Evolutionary conservation across 2,888 invertebrate species (phyloP).

Genomic region (Drosophila mimica): DNA sequence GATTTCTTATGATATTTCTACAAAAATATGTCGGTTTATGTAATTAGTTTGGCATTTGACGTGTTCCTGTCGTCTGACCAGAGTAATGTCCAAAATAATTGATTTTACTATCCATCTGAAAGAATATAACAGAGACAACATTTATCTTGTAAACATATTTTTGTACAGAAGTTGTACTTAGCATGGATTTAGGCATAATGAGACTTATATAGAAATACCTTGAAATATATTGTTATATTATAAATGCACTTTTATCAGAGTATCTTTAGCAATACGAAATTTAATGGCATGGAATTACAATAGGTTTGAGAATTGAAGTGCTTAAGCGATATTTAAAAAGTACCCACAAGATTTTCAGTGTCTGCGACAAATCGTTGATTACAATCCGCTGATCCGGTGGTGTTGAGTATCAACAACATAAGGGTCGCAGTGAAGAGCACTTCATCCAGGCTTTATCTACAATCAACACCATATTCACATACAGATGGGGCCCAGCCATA

Average conservation of each 20-base stretch:
- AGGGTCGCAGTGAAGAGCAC: conserved; percentile 18
- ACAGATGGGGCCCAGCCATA: conserved; percentile 6
- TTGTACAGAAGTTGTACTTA: background rate
- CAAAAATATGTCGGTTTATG: conserved; percentile 44
- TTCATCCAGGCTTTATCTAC: conserved; percentile 26
- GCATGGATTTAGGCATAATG: background rate
- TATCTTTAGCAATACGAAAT: background rate
- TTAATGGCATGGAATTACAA: background rate
- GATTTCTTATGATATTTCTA: conserved; percentile 5
- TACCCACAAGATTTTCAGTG: background rate
- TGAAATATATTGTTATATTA: background rate
- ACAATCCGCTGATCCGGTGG: conserved; percentile 8
- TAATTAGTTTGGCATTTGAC: conserved; percentile 67
- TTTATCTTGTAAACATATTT: background rate
- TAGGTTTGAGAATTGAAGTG: background rate
- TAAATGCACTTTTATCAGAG: background rate
- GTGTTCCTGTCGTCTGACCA: conserved; percentile 14
- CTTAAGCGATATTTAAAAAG: background rate
- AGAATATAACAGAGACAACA: conserved; percentile 18
- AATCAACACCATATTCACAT: conserved; percentile 29
- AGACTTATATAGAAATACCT: background rate
- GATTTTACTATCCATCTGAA: conserved; percentile 72
- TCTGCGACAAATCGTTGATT: conserved; percentile 3
- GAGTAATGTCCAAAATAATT: conserved; percentile 68
- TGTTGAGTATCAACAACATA: conserved; percentile 19